Evolutionary conservation across 1,140 invertebrate species (phyloP).

Genomic region (Drosophila pectinifera): DNA sequence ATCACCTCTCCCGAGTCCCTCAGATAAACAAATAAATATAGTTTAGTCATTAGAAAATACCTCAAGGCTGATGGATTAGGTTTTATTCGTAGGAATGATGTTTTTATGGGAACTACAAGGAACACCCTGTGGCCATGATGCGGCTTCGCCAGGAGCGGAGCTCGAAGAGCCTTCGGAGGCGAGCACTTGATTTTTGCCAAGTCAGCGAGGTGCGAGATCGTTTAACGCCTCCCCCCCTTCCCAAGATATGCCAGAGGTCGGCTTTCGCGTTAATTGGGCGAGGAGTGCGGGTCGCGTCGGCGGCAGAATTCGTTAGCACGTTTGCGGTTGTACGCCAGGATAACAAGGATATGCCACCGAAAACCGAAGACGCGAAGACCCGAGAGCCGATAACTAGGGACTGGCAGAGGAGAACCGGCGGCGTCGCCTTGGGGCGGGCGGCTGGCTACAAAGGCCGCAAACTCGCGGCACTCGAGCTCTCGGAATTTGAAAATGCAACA

Average conservation of each 20-base stretch:
- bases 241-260: constrained; percentile 6
- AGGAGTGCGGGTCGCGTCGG: constrained; percentile 62
- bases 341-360: constrained; percentile 65
- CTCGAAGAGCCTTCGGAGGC: not conserved
- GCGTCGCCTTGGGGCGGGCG: constrained; percentile 33
- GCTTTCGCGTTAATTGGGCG: constrained; percentile 76
- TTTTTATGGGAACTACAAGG: too few relatives aligned
- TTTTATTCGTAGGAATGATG: too few relatives aligned
- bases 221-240: constrained; percentile 61
- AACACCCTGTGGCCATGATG: not conserved
- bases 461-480: constrained; percentile 64
- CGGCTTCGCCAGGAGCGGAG: not conserved
- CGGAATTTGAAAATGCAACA: constrained; percentile 79
- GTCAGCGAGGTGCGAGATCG: constrained; percentile 76
- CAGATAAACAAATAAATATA: constrained; percentile 1
- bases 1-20: too few relatives aligned
- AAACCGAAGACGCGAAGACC: not conserved
- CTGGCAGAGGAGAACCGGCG: constrained; percentile 4
- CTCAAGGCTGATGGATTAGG: too few relatives aligned
- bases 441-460: constrained; percentile 59
- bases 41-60: not conserved
- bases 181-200: constrained; percentile 41
- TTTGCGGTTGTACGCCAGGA: constrained; percentile 71
- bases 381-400: not conserved
- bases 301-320: constrained; percentile 75